Evolutionary conservation across 53 echinoderm and acorn worm genomes (phyloP), one percentile per base, ranked within the genome.

Genomic region (Crossaster papposus): DNA sequence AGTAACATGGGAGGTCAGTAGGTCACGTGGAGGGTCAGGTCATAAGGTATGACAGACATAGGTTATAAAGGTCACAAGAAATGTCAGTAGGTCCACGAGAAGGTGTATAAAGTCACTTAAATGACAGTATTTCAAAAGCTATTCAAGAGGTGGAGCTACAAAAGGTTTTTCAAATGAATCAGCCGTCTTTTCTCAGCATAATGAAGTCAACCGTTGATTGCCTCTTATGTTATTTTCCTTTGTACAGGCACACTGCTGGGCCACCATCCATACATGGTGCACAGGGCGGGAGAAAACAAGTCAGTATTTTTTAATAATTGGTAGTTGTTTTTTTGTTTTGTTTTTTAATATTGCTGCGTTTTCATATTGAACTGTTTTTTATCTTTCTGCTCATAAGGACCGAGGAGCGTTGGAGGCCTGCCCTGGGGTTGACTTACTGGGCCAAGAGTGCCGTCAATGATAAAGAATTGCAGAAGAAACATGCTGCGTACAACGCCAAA

Each of bases 381-480:
- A 44, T 44, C 6, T 44, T n/a, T 44, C 5, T 44, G 6, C 44
- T 44, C 44, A 1, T 44, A 44, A 92, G 92, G 78, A 89, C 92
- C 22, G 32, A 86, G 12, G 83, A 65, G 65, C 81, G 92, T 23
- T 92, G 92, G 92, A 58, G 92, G 6, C 92, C 92, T 70, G 92
- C 92, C 0, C 37, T 92, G 32, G 92, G 92, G 35, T 51, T 92
- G 54, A 92, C 92, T 11, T 92, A 92, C 89, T 92, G 92, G 92
- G 92, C 92, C 12, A 92, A 92, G 79, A 92, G 92, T 79, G 89
- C 89, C 31, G 73, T 81, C 64, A 83, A 92, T 51, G 92, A 92
- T 65, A 37, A 92, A 54, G 92, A 89, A 63, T 51, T 92, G 30
- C 89, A 92, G 76, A 76, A 84, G 54, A 89, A 83, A 30, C 89